Base-by-base conservation (phyloP, 2,888 invertebrate species). In the Hipparchia semele region DNA sequence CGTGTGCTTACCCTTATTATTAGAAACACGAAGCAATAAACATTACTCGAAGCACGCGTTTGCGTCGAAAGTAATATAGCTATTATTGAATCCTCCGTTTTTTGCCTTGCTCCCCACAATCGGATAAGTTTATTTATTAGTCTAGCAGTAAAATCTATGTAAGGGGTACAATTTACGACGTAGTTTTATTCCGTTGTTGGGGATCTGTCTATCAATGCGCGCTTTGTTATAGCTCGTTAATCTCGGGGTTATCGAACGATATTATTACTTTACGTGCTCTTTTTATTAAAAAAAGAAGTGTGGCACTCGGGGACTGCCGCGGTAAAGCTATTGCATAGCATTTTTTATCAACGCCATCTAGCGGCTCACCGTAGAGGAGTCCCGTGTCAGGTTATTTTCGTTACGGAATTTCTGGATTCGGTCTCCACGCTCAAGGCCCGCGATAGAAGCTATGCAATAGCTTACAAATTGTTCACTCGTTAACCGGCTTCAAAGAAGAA, bases 51-150 rank as follows among this genome's bases (percentile, higher is more conserved):
- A 83, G 85, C 87, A 86, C 86, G 87, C 83, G 86, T 77, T 73
- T 73, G 73, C 77, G 73, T 72, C 82, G 82, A 80, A 80, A 84
- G 83, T 87, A 88, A 89, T 90, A 86, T 82, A 88, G 86, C 86
- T 87, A 88, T 91, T 90, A 90, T 84, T 81, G 84, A 82, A 84
- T 81, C 78, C 75, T 76, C 61, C 68, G 74, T 76, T 78, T 81
- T 79, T 79, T 82, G 51, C 68, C 84, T 85, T 84, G 86, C 83
- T 66, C 71, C 87, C 90, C 87, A 86, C 90, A 89, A 88, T 88
- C 86, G 83, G 83, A 85, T 88, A 84, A 87, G 86, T 90, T 91
- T 92, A 92, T 92, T 92, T 92, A 92, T 92, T 91, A 85, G 86
- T 85, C 77, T 83, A 86, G 87, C 84, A 88, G 87, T 91, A 89